These are phyloP conservation scores for Acrocera orbiculus DNA, from an alignment of 2,888 invertebrate species.

Conservation along the genomic window DNA sequence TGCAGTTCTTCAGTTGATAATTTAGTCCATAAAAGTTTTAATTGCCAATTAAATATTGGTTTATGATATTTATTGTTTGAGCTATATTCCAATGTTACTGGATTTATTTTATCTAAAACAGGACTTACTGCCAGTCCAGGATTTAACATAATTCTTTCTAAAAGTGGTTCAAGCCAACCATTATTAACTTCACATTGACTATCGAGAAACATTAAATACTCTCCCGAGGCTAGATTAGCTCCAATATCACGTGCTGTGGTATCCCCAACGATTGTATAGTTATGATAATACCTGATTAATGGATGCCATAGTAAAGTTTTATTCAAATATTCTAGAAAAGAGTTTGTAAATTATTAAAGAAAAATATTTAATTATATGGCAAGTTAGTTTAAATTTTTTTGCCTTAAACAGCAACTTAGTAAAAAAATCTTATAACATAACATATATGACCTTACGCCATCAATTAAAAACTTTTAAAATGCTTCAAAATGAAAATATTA, in stretches of 20 bases:
- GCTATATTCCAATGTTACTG: conserved; percentile 27
- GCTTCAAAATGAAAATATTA: too few species aligned
- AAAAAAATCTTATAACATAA: too few species aligned
- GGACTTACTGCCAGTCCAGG: conserved; percentile 28
- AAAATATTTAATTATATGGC: too few species aligned
- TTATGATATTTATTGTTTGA: conserved; percentile 23
- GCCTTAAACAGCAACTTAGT: too few species aligned
- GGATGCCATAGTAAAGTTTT: too few species aligned
- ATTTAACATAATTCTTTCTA: conserved; percentile 18
- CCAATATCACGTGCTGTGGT: conserved; percentile 30
- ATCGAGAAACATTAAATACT: conserved; percentile 29
- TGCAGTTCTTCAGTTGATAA: conserved; percentile 14
- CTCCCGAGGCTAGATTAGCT: conserved; percentile 22
- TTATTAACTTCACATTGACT: conserved; percentile 31
- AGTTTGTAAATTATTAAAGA: too few species aligned
- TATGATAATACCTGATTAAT: conserved; percentile 15
- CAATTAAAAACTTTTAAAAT: too few species aligned
- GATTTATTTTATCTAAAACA: conserved; percentile 32
- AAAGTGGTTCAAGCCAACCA: conserved; percentile 32
- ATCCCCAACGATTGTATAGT: conserved; percentile 22
- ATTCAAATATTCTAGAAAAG: too few species aligned
- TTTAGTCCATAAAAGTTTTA: conserved; percentile 33
- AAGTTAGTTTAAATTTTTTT: too few species aligned
- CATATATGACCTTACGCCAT: too few species aligned
- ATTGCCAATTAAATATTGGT: conserved; percentile 35